These are phyloP conservation scores for Steinernema feltiae DNA, from an alignment of 1,140 invertebrate genomes.

Conservation along the genomic window DNA sequence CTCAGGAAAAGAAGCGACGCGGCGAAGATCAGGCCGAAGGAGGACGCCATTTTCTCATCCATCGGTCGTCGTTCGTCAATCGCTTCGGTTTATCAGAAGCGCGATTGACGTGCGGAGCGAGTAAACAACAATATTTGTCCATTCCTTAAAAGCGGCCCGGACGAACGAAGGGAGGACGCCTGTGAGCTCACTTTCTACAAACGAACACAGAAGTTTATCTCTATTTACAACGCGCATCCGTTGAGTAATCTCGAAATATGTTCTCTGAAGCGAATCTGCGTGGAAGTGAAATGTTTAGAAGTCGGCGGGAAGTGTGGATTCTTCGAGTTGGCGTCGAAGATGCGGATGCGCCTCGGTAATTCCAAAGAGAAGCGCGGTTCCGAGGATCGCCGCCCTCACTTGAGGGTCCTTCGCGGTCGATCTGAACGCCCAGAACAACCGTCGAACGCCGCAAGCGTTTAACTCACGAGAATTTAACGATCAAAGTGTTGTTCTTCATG, in stretches of 20 bases:
- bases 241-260: background rate
- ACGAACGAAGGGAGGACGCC: no score
- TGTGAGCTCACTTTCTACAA: no score
- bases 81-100: background rate
- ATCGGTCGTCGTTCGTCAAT: background rate
- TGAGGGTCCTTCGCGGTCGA: background rate
- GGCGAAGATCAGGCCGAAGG: no score
- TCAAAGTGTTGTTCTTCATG: slow-evolving; percentile 38
- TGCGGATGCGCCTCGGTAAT: slow-evolving; percentile 25
- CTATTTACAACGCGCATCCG: background rate
- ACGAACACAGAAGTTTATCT: background rate
- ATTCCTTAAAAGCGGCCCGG: no score
- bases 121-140: no score
- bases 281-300: background rate
- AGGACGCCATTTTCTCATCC: background rate
- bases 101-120: no score
- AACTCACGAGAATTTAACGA: slow-evolving; percentile 44
- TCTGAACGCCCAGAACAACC: no score
- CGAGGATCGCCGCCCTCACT: slow-evolving; percentile 19
- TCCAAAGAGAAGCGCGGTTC: slow-evolving; percentile 24
- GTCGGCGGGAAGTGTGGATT: background rate
- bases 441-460: no score
- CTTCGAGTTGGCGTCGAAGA: background rate
- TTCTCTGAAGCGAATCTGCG: background rate
- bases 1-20: background rate